phyloP scores from a whole-genome alignment of 2,888 invertebrate genomes.

The Cecidostiba fungosa region DNA sequence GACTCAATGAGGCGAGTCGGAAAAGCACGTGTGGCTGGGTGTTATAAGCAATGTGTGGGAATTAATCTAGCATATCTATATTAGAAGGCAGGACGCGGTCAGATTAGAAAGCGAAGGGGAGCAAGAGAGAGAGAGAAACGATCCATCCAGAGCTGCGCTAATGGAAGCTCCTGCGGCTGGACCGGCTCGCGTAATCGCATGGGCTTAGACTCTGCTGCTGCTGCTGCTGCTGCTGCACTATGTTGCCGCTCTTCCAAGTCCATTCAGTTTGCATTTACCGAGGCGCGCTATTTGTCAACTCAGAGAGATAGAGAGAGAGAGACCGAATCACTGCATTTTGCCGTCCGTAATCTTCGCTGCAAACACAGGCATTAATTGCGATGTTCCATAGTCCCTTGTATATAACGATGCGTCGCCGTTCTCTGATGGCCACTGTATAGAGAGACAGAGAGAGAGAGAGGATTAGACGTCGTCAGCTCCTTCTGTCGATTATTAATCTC shows the following conservation, averaged over 20 bases:
- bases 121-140: slow-evolving; percentile 50
- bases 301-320: not conserved
- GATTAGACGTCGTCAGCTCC: no score
- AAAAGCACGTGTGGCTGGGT: not conserved
- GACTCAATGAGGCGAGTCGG: not conserved
- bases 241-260: slow-evolving; percentile 28
- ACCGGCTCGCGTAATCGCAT: slow-evolving; percentile 53
- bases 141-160: slow-evolving; percentile 61
- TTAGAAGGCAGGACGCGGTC: slow-evolving; percentile 76
- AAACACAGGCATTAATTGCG: slow-evolving; percentile 23
- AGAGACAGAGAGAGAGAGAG: no score
- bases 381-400: no score
- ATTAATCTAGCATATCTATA: slow-evolving; percentile 77
- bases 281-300: slow-evolving; percentile 51
- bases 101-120: slow-evolving; percentile 73
- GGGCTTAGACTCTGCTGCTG: slow-evolving; percentile 24
- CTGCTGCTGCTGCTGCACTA: not conserved
- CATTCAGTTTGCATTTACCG: slow-evolving; percentile 58
- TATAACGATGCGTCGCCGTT: no score
- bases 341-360: slow-evolving; percentile 27
- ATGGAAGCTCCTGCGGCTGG: slow-evolving; percentile 60
- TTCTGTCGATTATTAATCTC: no score
- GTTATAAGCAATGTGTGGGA: slow-evolving; percentile 64
- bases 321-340: not conserved
- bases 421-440: no score